Evolutionary conservation across 1,140 invertebrate genomes (phyloP).

Genomic region (Odontomachus brunneus): DNA sequence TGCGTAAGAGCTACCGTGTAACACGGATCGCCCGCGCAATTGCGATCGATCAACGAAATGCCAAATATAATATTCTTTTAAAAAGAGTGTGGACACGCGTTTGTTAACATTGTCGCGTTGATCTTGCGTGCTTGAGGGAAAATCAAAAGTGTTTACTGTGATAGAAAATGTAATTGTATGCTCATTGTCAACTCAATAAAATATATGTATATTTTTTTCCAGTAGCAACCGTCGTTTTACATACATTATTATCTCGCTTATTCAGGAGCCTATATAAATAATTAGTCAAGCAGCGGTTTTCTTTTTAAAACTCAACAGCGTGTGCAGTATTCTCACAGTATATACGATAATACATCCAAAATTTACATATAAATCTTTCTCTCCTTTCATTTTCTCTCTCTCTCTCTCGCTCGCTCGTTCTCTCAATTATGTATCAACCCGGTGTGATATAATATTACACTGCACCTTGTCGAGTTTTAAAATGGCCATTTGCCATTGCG

Average conservation of each 20-base stretch:
- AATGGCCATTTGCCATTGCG: constrained; percentile 9
- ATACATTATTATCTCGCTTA: constrained; percentile 45
- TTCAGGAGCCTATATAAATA: constrained; percentile 48
- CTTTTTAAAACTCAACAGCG: constrained; percentile 37
- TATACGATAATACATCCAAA: constrained; percentile 43
- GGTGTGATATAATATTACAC: constrained; percentile 51
- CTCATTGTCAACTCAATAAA: constrained; percentile 73
- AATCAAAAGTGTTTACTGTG: constrained; percentile 39
- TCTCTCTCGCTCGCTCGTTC: no score
- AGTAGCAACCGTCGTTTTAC: constrained; percentile 53
- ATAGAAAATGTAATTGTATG: constrained; percentile 62
- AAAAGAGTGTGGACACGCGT: background rate
- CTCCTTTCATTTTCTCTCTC: no score
- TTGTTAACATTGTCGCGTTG: background rate
- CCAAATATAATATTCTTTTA: no score
- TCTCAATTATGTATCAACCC: constrained; percentile 31
- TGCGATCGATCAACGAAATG: no score
- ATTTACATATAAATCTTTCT: constrained; percentile 51
- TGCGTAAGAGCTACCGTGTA: no score
- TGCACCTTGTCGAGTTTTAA: constrained; percentile 6
- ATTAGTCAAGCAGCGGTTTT: constrained; percentile 56
- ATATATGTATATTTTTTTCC: constrained; percentile 73
- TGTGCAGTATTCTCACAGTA: constrained; percentile 43
- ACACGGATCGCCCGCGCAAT: no score
- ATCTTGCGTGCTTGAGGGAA: background rate